These are phyloP conservation scores for Nannobrachium achirus DNA, from an alignment of 2,113 vertebrate species.

Conservation along the genomic window DNA sequence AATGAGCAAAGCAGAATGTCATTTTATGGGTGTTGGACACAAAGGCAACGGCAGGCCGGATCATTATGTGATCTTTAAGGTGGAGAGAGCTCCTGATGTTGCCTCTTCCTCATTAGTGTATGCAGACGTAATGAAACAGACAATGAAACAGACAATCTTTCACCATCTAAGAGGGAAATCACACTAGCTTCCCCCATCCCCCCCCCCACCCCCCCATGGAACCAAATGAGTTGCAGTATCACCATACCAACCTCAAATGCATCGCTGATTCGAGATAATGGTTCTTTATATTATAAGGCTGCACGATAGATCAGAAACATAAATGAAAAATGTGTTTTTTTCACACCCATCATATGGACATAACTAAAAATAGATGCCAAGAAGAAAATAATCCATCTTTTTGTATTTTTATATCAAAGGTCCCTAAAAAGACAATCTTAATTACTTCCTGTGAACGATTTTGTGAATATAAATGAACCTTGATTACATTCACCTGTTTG, in stretches of 20 bases:
- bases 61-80: conserved; percentile 61
- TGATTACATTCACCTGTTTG: too few species aligned
- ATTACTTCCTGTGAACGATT: too few species aligned
- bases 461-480: too few species aligned
- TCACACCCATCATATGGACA: too few species aligned
- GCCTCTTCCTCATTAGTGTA: conserved; percentile 45
- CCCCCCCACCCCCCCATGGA: too few species aligned
- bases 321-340: too few species aligned
- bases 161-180: neutral
- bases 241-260: neutral
- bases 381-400: too few species aligned
- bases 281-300: conserved; percentile 4
- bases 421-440: too few species aligned
- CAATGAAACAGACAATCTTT: conserved; percentile 35
- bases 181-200: conserved; percentile 3
- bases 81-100: conserved; percentile 30
- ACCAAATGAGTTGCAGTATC: neutral
- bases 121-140: conserved; percentile 34
- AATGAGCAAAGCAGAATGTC: conserved; percentile 66
- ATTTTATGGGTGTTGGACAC: conserved; percentile 67
- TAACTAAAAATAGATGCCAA: too few species aligned
- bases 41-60: conserved; percentile 43
- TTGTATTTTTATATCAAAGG: too few species aligned
- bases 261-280: conserved; percentile 4
- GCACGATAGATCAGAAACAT: too few species aligned